These are phyloP conservation scores for Lerista edwardsae DNA, from an alignment of 2,797 vertebrate species.

Conservation along the genomic window DNA sequence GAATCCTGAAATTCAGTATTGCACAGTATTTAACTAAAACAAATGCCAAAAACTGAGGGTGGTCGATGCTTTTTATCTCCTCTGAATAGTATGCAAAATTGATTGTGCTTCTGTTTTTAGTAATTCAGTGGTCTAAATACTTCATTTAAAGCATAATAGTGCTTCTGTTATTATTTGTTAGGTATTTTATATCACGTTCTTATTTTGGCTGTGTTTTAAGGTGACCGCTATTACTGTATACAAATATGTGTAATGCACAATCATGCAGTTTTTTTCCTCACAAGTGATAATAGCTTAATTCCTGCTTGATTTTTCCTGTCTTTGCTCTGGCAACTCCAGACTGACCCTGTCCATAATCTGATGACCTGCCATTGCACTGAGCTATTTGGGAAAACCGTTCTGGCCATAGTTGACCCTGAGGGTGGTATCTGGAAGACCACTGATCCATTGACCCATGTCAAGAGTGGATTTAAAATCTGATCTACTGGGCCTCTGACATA, in stretches of 20 bases:
- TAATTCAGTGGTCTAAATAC: accelerated
- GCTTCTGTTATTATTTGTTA: conserved; percentile 52
- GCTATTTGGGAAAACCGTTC: conserved; percentile 78
- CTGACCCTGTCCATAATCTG: conserved; percentile 89
- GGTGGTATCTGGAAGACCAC: conserved; percentile 81
- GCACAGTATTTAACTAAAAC: conserved; percentile 14
- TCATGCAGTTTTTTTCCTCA: conserved; percentile 78
- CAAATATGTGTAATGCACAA: conserved; percentile 70
- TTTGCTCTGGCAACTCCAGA: conserved; percentile 86
- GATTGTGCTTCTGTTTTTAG: background rate
- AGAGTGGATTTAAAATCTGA: conserved; percentile 88
- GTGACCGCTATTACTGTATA: conserved; percentile 71
- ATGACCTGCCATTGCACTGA: conserved; percentile 85
- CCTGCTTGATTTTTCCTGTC: conserved; percentile 87
- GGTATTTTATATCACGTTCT: conserved; percentile 57
- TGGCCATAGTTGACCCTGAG: conserved; percentile 79
- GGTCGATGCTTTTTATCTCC: conserved; percentile 10
- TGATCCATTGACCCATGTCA: conserved; percentile 92
- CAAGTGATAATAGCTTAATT: conserved; percentile 92
- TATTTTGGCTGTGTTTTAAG: conserved; percentile 55
- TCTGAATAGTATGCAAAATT: conserved; percentile 11
- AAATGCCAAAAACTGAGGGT: background rate
- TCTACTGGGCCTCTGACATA: conserved; percentile 84
- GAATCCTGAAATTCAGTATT: conserved; percentile 52
- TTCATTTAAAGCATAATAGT: conserved; percentile 38